These are phyloP conservation scores for Piliocolobus tephrosceles DNA, from an alignment of 2,113 vertebrate genomes.

Conservation along the genomic window DNA sequence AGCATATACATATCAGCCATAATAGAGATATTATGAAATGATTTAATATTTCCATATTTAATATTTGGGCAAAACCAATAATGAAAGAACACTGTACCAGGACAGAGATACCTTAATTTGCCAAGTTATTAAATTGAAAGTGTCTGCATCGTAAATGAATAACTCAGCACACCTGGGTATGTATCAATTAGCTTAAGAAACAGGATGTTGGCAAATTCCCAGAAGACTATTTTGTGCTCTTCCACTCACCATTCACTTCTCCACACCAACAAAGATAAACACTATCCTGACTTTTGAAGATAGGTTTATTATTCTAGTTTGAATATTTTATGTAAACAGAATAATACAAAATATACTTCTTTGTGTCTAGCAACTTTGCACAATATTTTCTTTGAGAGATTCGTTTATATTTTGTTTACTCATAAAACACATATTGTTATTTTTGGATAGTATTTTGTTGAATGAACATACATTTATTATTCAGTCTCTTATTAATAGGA, in stretches of 20 bases:
- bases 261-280: background rate
- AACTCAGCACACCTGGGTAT: background rate
- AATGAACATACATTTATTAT: background rate
- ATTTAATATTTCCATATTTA: background rate
- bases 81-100: background rate
- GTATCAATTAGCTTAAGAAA: background rate
- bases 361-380: background rate
- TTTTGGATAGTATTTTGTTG: background rate
- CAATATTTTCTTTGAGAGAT: background rate
- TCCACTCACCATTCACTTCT: background rate
- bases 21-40: background rate
- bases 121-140: background rate
- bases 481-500: background rate
- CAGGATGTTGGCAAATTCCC: background rate
- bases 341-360: background rate
- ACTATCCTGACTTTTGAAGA: background rate
- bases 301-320: background rate
- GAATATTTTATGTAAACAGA: background rate
- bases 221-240: background rate
- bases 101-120: conserved; percentile 10
- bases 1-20: background rate
- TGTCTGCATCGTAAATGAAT: background rate
- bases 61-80: background rate
- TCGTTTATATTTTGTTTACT: background rate
- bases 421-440: background rate